These are phyloP conservation scores for Urosaurus nigricauda DNA, from an alignment of 2,797 vertebrate genomes.

Conservation along the genomic window DNA sequence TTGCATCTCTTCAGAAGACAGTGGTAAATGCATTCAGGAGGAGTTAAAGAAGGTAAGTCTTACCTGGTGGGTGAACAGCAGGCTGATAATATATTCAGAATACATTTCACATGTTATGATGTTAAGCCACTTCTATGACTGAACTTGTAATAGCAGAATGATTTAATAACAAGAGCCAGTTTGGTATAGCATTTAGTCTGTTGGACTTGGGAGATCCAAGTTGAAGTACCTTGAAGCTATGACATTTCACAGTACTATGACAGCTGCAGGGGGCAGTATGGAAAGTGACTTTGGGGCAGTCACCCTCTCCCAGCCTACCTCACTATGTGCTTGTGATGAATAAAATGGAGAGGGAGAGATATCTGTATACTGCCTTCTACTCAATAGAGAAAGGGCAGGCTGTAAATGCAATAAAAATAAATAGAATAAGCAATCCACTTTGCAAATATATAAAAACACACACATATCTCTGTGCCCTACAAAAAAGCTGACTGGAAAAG, in stretches of 20 bases:
- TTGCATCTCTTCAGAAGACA: conserved; percentile 77
- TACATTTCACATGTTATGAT: not conserved
- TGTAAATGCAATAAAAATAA: too few species aligned
- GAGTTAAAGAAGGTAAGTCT: conserved; percentile 81
- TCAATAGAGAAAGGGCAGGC: not conserved
- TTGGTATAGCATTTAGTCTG: not conserved
- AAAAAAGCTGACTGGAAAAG: not conserved
- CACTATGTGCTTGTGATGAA: not conserved
- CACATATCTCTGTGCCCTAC: not conserved
- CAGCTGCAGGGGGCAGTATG: too few species aligned
- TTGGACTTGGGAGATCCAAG: not conserved
- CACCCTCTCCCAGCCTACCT: not conserved
- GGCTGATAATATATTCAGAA: not conserved
- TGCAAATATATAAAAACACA: too few species aligned
- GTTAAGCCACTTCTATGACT: not conserved
- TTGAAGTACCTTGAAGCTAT: not conserved
- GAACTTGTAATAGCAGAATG: not conserved
- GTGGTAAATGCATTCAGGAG: conserved; percentile 75
- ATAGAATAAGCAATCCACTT: not conserved
- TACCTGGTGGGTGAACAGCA: not conserved
- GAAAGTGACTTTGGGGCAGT: too few species aligned
- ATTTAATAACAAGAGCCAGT: not conserved
- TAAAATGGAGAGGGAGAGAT: not conserved
- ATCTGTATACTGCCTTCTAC: too few species aligned
- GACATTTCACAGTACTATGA: not conserved